A percentile compares a stretch with the other conserved stretches of the same genome.
Conservation (phyloP, 2,797 vertebrate species). For the Pangasius krempfi region DNA sequence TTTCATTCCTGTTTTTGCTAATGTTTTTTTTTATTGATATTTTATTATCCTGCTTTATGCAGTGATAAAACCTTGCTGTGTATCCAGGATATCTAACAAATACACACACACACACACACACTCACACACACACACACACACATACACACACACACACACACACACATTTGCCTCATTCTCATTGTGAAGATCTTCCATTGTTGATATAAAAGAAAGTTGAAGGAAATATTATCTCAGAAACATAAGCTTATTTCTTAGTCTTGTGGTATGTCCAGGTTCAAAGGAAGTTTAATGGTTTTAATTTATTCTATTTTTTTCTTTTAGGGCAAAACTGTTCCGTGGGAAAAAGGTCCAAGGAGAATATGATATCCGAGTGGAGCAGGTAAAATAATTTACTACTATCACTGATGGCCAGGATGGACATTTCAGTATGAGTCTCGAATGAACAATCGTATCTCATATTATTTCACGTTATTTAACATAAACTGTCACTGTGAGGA, state of each 20-base stretch:
- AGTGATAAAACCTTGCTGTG: neutral
- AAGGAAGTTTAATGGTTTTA: neutral
- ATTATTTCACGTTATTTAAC: neutral
- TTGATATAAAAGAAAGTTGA: no score
- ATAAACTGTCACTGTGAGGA: neutral
- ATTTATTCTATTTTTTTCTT: conserved; percentile 4
- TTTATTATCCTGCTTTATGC: neutral
- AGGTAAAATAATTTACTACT: conserved; percentile 74
- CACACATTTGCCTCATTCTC: neutral
- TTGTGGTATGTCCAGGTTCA: neutral
- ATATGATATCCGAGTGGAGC: conserved; percentile 94
- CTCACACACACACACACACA: neutral
- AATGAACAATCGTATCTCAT: neutral
- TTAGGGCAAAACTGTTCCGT: conserved; percentile 91
- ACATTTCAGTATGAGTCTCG: neutral
- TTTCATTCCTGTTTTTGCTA: neutral
- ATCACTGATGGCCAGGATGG: neutral
- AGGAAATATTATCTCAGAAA: neutral
- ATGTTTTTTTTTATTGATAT: neutral
- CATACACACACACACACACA: neutral
- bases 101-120: no score
- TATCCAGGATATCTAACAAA: neutral
- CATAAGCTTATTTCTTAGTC: neutral
- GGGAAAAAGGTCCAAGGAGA: conserved; percentile 95
- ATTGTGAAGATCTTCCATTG: no score